Percentiles rank a stretch among this genome's conserved stretches.
phyloP scores from a whole-genome alignment of 2,797 vertebrate genomes.

The Simalia tracyae region DNA sequence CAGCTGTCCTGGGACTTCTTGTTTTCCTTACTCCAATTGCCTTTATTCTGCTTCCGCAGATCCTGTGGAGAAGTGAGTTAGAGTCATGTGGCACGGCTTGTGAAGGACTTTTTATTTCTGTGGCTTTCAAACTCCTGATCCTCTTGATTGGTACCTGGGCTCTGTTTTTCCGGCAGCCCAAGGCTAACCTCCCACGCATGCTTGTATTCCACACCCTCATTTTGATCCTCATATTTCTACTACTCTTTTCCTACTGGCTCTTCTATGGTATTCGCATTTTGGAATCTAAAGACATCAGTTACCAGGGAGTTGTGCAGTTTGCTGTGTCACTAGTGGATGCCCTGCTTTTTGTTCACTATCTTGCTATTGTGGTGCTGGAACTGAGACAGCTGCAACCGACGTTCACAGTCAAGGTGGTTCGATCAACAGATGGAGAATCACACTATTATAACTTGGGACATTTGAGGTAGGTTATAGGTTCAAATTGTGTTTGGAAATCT shows the following conservation, averaged over 20 bases:
- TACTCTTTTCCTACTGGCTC: constrained; percentile 96
- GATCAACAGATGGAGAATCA: constrained; percentile 89
- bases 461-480: constrained; percentile 79
- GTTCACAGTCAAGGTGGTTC: constrained; percentile 88
- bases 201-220: constrained; percentile 91
- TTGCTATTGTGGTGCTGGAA: constrained; percentile 93
- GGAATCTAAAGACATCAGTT: constrained; percentile 90
- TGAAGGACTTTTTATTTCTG: constrained; percentile 94
- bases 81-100: constrained; percentile 91
- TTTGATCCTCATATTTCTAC: constrained; percentile 88
- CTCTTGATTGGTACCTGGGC: constrained; percentile 95
- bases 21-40: constrained; percentile 89
- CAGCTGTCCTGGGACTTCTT: constrained; percentile 81
- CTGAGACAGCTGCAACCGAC: constrained; percentile 88
- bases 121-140: constrained; percentile 95
- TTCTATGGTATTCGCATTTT: constrained; percentile 95
- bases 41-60: constrained; percentile 89
- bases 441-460: constrained; percentile 91
- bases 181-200: constrained; percentile 84
- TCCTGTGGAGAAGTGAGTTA: constrained; percentile 88
- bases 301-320: constrained; percentile 94
- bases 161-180: constrained; percentile 85
- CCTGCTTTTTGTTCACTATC: constrained; percentile 93
- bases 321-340: constrained; percentile 93
- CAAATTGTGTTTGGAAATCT: fast-evolving